phyloP scores from a whole-genome alignment of 2,888 invertebrate species.

The Drosophila mercatorum region DNA sequence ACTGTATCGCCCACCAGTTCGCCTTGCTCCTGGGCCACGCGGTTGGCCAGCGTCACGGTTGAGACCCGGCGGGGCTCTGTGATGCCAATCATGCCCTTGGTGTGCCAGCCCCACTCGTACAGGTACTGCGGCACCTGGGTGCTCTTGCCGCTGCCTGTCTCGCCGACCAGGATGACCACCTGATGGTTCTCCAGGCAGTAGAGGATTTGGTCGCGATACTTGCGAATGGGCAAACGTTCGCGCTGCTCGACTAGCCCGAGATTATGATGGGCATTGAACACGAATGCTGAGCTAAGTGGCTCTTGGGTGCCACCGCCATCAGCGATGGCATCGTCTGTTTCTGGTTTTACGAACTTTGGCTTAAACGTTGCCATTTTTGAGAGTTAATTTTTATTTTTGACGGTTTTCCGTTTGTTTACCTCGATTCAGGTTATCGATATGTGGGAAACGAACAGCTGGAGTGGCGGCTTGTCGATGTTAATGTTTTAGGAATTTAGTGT shows the following conservation, averaged over 20 bases:
- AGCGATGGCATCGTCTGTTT: slow-evolving; percentile 79
- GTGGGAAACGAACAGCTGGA: slow-evolving; percentile 2
- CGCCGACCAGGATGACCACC: slow-evolving; percentile 94
- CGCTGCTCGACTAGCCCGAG: slow-evolving; percentile 93
- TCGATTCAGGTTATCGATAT: neutral
- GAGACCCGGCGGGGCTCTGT: slow-evolving; percentile 97
- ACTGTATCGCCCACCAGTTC: slow-evolving; percentile 90
- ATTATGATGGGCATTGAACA: slow-evolving; percentile 94
- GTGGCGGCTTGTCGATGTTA: slow-evolving; percentile 1
- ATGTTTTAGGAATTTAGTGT: neutral
- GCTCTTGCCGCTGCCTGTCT: slow-evolving; percentile 95
- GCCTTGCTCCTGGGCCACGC: slow-evolving; percentile 95
- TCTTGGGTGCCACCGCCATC: slow-evolving; percentile 61
- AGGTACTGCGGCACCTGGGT: slow-evolving; percentile 89
- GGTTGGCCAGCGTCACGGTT: slow-evolving; percentile 93
- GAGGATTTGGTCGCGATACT: slow-evolving; percentile 93
- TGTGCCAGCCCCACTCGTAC: slow-evolving; percentile 93
- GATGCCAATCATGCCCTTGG: slow-evolving; percentile 92
- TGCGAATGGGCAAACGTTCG: slow-evolving; percentile 93
- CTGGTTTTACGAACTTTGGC: slow-evolving; percentile 68
- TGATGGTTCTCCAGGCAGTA: slow-evolving; percentile 96
- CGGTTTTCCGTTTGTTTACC: slow-evolving; percentile 20
- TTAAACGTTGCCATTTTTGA: slow-evolving; percentile 62
- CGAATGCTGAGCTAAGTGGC: slow-evolving; percentile 86
- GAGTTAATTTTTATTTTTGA: neutral